A percentile compares a stretch with the other conserved stretches of the same genome.
Evolutionary conservation across 2,888 invertebrate genomes (phyloP).

Genomic region (Hirtodrosophila trivittata): DNA sequence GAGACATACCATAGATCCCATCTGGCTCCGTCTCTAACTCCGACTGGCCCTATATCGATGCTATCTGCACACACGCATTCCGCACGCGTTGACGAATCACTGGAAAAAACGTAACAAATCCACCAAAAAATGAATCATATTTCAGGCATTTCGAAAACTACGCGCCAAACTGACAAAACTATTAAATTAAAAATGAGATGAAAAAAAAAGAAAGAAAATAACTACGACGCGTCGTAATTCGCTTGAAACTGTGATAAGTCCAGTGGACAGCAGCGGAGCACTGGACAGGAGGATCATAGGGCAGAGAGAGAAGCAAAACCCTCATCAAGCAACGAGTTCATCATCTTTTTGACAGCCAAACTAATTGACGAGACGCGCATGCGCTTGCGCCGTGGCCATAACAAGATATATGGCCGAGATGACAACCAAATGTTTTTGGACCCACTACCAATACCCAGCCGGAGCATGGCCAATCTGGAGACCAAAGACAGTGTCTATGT

Average conservation of each 20-base stretch:
- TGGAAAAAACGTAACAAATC: conserved; percentile 23
- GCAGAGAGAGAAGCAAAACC: conserved; percentile 59
- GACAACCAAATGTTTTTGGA: conserved; percentile 58
- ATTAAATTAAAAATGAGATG: conserved; percentile 47
- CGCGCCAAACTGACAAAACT: conserved; percentile 70
- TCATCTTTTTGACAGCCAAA: conserved; percentile 82
- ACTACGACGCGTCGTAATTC: conserved; percentile 70
- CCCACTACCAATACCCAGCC: conserved; percentile 6
- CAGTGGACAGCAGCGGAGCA: conserved; percentile 45
- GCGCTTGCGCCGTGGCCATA: conserved; percentile 72
- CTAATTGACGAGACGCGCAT: conserved; percentile 82
- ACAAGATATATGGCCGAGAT: conserved; percentile 74
- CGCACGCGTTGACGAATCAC: conserved; percentile 45
- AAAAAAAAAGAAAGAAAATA: conserved; percentile 31
- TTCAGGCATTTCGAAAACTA: conserved; percentile 69
- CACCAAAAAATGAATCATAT: conserved; percentile 48
- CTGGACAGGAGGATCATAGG: neutral
- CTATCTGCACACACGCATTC: conserved; percentile 59
- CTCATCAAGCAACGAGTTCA: conserved; percentile 82
- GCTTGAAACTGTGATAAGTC: conserved; percentile 79
- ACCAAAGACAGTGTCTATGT: conserved; percentile 25
- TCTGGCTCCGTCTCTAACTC: conserved; percentile 11
- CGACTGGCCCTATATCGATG: conserved; percentile 62
- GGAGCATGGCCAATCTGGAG: too few relatives aligned
- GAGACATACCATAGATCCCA: conserved; percentile 2